Evolutionary conservation across 1,140 invertebrate species (phyloP).

Genomic region (Dryas iulia): DNA sequence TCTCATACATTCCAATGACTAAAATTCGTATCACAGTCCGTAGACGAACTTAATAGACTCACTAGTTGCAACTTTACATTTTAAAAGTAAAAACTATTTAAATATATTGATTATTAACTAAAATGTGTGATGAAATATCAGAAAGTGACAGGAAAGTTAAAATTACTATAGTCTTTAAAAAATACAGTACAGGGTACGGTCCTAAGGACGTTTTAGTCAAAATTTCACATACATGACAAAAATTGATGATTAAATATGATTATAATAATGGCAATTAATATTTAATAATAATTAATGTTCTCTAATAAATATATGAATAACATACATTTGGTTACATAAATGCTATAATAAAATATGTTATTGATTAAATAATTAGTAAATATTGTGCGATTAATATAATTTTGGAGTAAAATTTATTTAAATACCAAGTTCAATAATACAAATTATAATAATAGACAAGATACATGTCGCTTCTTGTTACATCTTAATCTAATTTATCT

Average conservation of each 20-base stretch:
- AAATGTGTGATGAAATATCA: neutral
- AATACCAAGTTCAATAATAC: too few relatives aligned
- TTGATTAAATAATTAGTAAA: neutral
- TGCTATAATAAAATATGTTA: neutral
- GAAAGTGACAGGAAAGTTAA: too few relatives aligned
- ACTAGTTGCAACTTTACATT: neutral
- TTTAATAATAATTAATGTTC: too few relatives aligned
- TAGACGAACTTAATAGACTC: slow-evolving; percentile 19
- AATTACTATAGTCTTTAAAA: too few relatives aligned
- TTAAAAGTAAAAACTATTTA: neutral
- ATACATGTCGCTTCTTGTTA: neutral
- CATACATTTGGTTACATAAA: neutral
- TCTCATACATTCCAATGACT: slow-evolving; percentile 1
- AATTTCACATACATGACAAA: too few relatives aligned
- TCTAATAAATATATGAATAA: too few relatives aligned
- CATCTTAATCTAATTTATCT: neutral
- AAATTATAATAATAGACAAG: neutral
- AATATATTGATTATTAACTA: neutral
- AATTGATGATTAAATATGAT: too few relatives aligned
- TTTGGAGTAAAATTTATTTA: neutral
- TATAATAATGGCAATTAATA: neutral
- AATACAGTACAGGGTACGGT: neutral
- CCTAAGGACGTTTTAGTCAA: too few relatives aligned
- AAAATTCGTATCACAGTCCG: slow-evolving; percentile 25
- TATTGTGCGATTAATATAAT: neutral